A percentile compares a stretch with the other conserved stretches of the same genome.
phyloP scores from a whole-genome alignment of 1,140 invertebrate species.

The Drosophila ambigua region DNA sequence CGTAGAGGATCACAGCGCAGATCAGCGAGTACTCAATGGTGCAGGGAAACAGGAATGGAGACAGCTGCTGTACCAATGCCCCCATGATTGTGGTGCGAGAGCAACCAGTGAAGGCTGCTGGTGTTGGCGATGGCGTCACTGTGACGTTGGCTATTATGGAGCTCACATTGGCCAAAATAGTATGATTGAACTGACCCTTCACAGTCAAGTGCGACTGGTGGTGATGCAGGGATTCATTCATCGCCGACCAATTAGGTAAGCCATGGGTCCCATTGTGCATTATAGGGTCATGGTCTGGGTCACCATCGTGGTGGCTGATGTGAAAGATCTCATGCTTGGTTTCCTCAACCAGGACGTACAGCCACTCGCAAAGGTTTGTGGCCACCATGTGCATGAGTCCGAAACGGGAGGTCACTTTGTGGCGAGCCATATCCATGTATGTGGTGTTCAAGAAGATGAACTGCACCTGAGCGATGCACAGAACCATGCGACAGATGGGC shows the following conservation, averaged over 20 bases:
- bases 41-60: conserved; percentile 94
- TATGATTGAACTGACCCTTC: conserved; percentile 10
- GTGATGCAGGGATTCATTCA: conserved; percentile 57
- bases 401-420: conserved; percentile 94
- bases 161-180: conserved; percentile 51
- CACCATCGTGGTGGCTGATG: conserved; percentile 76
- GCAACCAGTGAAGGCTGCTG: conserved; percentile 70
- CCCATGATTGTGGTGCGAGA: conserved; percentile 86
- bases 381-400: conserved; percentile 96
- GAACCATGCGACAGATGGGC: conserved; percentile 92
- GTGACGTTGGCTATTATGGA: conserved; percentile 38
- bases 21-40: conserved; percentile 94
- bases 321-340: conserved; percentile 90
- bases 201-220: conserved; percentile 5
- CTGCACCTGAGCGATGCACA: conserved; percentile 96
- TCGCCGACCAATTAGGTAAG: conserved; percentile 54
- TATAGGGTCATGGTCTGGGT: conserved; percentile 43
- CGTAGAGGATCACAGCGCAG: conserved; percentile 93
- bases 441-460: conserved; percentile 89
- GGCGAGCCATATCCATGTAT: conserved; percentile 91
- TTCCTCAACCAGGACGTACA: conserved; percentile 93
- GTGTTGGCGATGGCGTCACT: conserved; percentile 22
- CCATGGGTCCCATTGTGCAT: conserved; percentile 23
- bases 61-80: conserved; percentile 91
- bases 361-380: conserved; percentile 96